These are phyloP conservation scores for Trematocara stigmaticum DNA, from an alignment of 2,113 vertebrate genomes.

Conservation along the genomic window DNA sequence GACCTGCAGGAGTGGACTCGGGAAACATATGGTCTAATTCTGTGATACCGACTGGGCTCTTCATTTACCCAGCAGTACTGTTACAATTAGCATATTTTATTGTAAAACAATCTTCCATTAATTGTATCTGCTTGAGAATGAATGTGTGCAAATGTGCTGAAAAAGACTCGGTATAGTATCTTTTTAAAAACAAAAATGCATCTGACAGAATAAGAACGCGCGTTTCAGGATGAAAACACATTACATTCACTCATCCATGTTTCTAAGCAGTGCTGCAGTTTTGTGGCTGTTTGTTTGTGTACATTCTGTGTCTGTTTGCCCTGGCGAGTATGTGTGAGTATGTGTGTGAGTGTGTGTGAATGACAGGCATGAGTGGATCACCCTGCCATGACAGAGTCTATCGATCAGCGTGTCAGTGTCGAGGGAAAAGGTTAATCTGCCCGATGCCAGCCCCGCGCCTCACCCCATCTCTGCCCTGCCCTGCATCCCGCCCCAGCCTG, in stretches of 20 bases:
- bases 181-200: not conserved
- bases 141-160: not conserved
- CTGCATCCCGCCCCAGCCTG: slow-evolving; percentile 44
- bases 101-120: not conserved
- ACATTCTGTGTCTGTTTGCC: not conserved
- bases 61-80: not conserved
- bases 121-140: not conserved
- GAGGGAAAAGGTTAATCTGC: slow-evolving; percentile 78
- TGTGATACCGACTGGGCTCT: not conserved
- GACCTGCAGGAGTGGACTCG: not conserved
- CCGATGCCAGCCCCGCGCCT: slow-evolving; percentile 51
- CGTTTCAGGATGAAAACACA: not conserved
- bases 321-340: not conserved
- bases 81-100: not conserved
- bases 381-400: slow-evolving; percentile 72
- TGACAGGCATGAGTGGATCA: slow-evolving; percentile 68
- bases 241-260: not conserved
- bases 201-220: not conserved
- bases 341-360: slow-evolving; percentile 40
- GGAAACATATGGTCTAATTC: not conserved
- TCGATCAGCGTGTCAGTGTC: slow-evolving; percentile 73
- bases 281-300: not conserved
- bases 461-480: slow-evolving; percentile 58
- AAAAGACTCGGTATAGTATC: not conserved
- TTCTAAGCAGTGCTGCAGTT: not conserved